Percentiles rank a stretch among this genome's conserved stretches.
Conservation (phyloP, 2,888 invertebrate genomes). For the Pammene aurita region DNA sequence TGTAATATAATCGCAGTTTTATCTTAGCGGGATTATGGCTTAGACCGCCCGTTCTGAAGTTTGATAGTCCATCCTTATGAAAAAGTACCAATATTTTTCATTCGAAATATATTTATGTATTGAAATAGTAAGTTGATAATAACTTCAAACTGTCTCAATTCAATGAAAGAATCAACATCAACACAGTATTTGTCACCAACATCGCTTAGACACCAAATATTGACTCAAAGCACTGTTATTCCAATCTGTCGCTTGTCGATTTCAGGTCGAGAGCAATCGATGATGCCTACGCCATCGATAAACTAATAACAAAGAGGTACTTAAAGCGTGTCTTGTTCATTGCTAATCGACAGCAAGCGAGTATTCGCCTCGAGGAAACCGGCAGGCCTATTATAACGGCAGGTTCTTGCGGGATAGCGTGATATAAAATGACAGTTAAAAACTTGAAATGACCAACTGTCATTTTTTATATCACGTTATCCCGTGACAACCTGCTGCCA, state of each 20-base stretch:
- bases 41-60: too few relatives aligned
- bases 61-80: too few relatives aligned
- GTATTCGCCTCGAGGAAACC: not conserved
- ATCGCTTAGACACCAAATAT: slow-evolving; percentile 30
- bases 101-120: too few relatives aligned
- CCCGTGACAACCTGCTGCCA: too few relatives aligned
- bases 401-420: too few relatives aligned
- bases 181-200: slow-evolving; percentile 21
- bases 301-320: slow-evolving; percentile 44
- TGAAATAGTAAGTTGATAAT: too few relatives aligned
- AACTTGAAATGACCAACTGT: too few relatives aligned
- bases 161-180: not conserved
- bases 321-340: slow-evolving; percentile 5
- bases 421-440: too few relatives aligned
- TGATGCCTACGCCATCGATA: slow-evolving; percentile 57
- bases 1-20: too few relatives aligned
- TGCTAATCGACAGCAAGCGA: not conserved
- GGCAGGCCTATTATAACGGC: not conserved
- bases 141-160: not conserved
- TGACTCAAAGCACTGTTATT: slow-evolving; percentile 40
- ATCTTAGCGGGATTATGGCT: too few relatives aligned
- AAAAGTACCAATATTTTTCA: too few relatives aligned
- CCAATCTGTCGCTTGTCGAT: slow-evolving; percentile 34
- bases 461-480: too few relatives aligned
- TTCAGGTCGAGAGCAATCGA: slow-evolving; percentile 40